Evolutionary conservation across 2,113 vertebrate species (phyloP).

Genomic region (Diadophis punctatus): DNA sequence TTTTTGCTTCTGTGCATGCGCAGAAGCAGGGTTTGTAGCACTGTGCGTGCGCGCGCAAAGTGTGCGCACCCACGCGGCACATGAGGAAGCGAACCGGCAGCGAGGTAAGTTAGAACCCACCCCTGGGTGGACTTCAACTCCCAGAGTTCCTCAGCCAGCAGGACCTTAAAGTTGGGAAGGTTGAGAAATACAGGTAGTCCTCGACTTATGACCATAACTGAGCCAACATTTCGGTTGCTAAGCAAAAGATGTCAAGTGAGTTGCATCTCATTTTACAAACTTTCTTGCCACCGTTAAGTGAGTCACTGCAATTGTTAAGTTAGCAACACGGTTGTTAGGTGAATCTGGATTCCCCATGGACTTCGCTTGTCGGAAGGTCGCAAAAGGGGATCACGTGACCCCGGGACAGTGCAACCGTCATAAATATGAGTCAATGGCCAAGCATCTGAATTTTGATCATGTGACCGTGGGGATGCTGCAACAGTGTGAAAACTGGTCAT

Average conservation of each 20-base stretch:
- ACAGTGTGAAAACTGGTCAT: no score
- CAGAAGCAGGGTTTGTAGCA: no score
- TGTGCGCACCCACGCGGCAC: no score
- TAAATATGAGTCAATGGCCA: background rate
- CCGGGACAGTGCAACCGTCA: background rate
- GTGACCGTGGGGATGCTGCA: background rate
- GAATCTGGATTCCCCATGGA: no score
- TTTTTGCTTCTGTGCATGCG: no score
- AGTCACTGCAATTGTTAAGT: background rate
- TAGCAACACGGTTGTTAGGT: background rate
- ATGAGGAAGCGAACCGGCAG: no score
- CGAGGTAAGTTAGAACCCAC: no score
- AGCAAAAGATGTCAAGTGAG: no score
- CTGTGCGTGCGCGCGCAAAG: no score
- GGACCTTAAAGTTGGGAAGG: background rate
- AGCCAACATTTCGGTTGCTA: background rate
- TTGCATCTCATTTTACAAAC: background rate
- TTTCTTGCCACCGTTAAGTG: background rate
- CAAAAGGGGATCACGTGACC: background rate
- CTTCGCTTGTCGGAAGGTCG: background rate
- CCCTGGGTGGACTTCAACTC: background rate
- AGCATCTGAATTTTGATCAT: background rate
- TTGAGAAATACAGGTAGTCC: background rate
- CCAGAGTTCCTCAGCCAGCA: background rate
- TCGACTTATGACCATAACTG: background rate